Evolutionary conservation across 2,888 invertebrate species (phyloP).

Genomic region (Exephanes ischioxanthus): DNA sequence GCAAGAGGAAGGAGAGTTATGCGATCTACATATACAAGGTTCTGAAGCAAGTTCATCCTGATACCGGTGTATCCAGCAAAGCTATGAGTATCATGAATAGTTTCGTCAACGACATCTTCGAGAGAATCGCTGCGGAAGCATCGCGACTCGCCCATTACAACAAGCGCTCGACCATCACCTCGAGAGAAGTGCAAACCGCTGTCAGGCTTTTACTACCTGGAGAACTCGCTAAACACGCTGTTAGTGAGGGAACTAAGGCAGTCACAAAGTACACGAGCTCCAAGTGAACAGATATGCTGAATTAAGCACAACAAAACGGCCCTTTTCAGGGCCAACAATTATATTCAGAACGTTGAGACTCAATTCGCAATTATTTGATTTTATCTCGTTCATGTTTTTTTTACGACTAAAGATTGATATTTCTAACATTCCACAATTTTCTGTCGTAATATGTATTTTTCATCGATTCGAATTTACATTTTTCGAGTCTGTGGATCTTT

Average conservation of each 20-base stretch:
- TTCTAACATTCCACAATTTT: no score
- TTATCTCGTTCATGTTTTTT: not conserved
- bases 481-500: no score
- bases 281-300: conserved; percentile 68
- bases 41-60: conserved; percentile 87
- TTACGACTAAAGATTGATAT: no score
- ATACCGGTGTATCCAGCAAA: conserved; percentile 89
- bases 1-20: conserved; percentile 87
- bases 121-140: conserved; percentile 89
- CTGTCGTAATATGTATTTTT: no score
- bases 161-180: conserved; percentile 89
- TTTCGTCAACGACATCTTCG: conserved; percentile 91
- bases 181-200: conserved; percentile 90
- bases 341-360: conserved; percentile 18
- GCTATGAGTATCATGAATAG: conserved; percentile 92
- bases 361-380: not conserved
- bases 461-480: no score
- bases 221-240: conserved; percentile 90
- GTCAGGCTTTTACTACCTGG: conserved; percentile 90
- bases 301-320: not conserved
- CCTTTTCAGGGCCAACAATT: conserved; percentile 45
- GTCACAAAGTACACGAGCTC: conserved; percentile 83
- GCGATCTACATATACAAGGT: conserved; percentile 88
- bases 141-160: conserved; percentile 88
- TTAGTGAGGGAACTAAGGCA: conserved; percentile 89